phyloP scores from a whole-genome alignment of 2,113 vertebrate genomes.

The Perca schrenkii region DNA sequence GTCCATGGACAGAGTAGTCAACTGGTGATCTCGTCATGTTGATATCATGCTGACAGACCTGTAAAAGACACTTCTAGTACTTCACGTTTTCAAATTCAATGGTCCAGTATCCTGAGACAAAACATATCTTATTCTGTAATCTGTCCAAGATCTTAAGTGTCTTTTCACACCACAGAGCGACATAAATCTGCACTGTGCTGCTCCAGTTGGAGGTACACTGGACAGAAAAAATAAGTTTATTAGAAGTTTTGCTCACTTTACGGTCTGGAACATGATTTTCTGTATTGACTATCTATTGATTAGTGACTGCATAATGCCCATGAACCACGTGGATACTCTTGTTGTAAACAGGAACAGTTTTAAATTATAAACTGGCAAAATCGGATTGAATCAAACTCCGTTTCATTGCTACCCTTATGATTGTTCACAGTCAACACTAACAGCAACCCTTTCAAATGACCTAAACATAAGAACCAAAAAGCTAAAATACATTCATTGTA shows the following conservation, averaged over 20 bases:
- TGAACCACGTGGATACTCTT: constrained; percentile 35
- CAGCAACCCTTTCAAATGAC: constrained; percentile 40
- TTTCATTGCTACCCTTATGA: constrained; percentile 42
- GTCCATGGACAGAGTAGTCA: constrained; percentile 23
- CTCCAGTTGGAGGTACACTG: neutral
- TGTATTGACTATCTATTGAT: neutral
- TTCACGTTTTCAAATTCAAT: constrained; percentile 12
- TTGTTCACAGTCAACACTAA: constrained; percentile 49
- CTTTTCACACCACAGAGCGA: constrained; percentile 17
- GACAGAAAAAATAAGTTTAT: constrained; percentile 9
- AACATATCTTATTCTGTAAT: constrained; percentile 29
- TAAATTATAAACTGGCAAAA: constrained; percentile 31
- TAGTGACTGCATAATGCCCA: constrained; percentile 59
- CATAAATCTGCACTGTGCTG: neutral
- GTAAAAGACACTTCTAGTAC: constrained; percentile 15
- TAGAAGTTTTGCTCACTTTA: constrained; percentile 24
- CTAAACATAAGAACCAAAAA: constrained; percentile 42
- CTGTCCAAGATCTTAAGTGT: neutral
- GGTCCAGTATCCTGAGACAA: constrained; percentile 53
- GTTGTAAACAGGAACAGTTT: constrained; percentile 61
- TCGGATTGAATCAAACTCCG: constrained; percentile 7
- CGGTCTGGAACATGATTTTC: constrained; percentile 10
- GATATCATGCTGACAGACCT: neutral
- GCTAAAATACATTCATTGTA: constrained; percentile 73
- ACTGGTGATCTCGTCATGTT: neutral